Evolutionary conservation across 2,888 invertebrate species (phyloP), one percentile per base, ranked within the genome.

Genomic region (Brenthis daphne): DNA sequence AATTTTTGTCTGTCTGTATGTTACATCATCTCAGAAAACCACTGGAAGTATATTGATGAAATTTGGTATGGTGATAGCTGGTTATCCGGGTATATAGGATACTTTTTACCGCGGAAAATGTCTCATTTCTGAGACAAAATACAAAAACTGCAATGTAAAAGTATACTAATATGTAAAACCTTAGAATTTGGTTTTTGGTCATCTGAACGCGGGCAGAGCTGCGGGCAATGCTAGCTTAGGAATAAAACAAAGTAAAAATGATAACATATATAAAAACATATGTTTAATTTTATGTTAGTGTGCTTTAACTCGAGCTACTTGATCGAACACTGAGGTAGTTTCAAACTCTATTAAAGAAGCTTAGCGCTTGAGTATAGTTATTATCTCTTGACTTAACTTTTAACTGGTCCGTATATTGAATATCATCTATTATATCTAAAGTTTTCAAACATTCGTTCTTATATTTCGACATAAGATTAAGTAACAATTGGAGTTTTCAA

Each of bases 341-440:
- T 53, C 53, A 63, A 63, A 63, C 63, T 63, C 63, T 63, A 63
- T 63, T 63, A 63, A 51, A 63, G 63, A 51, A 63, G 63, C 53
- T 63, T 63, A 63, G 53, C 37, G 33, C 53, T 63, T 43, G 37
- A 63, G 63, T 54, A 63, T 63, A 54, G 63, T 54, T 54, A 63
- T 63, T 63, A 63, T 63, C 63, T 63, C 53, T 53, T 20, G 63
- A 54, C 63, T 53, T 63, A 63, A 63, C 63, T 63, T 63, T 63
- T 53, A 63, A 51, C 53, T 53, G 53, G 20, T 54, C 53, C 63
- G 5, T 63, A 63, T 54, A 63, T 63, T 53, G 63, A 63, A 53
- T 63, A 63, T 63, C 51, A 53, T 53, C 37, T 20, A 63, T 63
- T 63, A 63, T 37, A 63, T 37, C 63, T 63, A 63, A 54, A 63